Evolutionary conservation across 2,113 vertebrate species (phyloP).

Genomic region (Trachemys scripta): DNA sequence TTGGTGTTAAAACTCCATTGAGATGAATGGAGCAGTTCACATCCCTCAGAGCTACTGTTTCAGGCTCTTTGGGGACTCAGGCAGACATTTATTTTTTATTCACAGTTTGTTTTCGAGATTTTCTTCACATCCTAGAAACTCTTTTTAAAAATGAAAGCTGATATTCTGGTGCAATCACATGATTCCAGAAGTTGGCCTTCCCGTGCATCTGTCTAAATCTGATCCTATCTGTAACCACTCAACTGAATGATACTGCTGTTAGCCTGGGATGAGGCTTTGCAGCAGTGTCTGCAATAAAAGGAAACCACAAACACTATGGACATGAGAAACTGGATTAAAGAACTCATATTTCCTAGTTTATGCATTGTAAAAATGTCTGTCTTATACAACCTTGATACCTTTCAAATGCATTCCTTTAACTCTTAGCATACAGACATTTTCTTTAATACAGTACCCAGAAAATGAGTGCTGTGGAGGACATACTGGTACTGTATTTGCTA

Average conservation of each 20-base stretch:
- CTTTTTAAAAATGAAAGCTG: not conserved
- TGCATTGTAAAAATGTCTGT: not conserved
- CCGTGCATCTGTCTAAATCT: not conserved
- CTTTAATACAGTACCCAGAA: not conserved
- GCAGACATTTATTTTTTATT: no score
- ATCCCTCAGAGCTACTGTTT: no score
- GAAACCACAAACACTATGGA: not conserved
- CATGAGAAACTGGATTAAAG: not conserved
- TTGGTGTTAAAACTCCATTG: not conserved
- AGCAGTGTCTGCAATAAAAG: not conserved
- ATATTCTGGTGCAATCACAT: not conserved
- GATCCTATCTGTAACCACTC: not conserved
- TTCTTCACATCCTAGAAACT: not conserved
- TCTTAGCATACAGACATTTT: not conserved
- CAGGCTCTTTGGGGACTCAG: no score
- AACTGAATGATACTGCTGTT: not conserved
- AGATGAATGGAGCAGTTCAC: no score
- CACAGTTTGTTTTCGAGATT: not conserved
- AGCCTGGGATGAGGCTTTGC: not conserved
- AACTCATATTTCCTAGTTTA: not conserved
- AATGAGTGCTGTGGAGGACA: not conserved
- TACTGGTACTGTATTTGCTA: not conserved
- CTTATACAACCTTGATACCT: not conserved
- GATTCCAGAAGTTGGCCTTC: not conserved
- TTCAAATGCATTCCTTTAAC: not conserved